Base-by-base conservation (phyloP, 1,140 invertebrate genomes). In the Drosophila suzukii region DNA sequence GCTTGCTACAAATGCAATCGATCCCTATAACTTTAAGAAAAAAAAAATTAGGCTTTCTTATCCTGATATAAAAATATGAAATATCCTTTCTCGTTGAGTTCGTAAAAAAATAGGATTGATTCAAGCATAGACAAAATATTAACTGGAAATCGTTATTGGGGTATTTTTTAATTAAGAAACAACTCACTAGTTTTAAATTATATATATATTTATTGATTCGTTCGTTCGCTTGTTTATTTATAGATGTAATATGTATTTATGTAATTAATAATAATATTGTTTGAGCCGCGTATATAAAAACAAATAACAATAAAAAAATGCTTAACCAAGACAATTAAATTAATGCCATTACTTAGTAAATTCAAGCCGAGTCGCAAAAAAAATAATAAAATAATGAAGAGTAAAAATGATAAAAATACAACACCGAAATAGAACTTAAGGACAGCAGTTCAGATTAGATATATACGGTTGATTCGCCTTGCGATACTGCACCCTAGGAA, bases 221-320 rank as follows among this genome's bases (percentile, higher is more conserved):
- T 47, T 70, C 49, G 46, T 49, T 59, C 32, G 30, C 17, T 34
- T 53, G 38, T 58, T 51, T 49, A 73, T 65, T 10, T 49, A 53
- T 53, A 56, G 10, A 39, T 78, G 34, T 75, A 75, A 50, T 74
- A 54, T 54, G 66, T 56, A 65, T 70, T 61, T 39, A 55, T 54
- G 36, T 54, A 39, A 39, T 75, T 81, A 75, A 71, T 63, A 60
- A 66, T 80, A 61, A 59, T 85, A 86, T 78, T 85, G 53, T 66
- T 83, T 78, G 82, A 85, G 77, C 74, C 68, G 76, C 78, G 74
- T 77, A 78, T 85, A 85, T 85, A 85, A 85, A 85, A 85, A 85
- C 81, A 85, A 85, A 85, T 85, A 85, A 85, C 81, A 85, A 85
- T 86, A 63, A 76, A 72, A 76, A 76, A 82, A 83, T 70, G 61